phyloP scores from a whole-genome alignment of 2,888 invertebrate species.

The Lasioglossum vierecki region DNA sequence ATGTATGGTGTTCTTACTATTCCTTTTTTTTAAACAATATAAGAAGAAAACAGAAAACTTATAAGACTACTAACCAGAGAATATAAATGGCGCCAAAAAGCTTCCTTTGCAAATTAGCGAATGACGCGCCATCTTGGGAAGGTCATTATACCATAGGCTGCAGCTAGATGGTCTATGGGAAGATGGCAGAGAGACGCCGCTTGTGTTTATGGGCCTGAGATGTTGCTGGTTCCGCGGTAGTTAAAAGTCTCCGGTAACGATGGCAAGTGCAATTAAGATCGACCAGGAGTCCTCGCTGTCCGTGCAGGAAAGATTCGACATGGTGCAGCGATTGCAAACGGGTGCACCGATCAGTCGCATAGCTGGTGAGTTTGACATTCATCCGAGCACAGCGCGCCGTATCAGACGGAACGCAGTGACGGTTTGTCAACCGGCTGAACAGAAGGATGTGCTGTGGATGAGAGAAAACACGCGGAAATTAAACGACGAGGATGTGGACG shows the following conservation, averaged over 20 bases:
- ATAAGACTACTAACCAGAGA: no score
- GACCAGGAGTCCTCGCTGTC: conserved; percentile 1
- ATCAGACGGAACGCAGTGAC: conserved; percentile 7
- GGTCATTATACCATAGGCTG: neutral
- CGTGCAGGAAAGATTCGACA: conserved; percentile 6
- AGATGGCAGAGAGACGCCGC: neutral
- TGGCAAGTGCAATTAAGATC: conserved; percentile 4
- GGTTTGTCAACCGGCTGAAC: neutral
- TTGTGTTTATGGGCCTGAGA: neutral
- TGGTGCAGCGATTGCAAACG: conserved; percentile 4
- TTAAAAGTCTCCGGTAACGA: neutral
- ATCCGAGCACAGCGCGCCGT: neutral
- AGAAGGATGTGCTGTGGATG: neutral
- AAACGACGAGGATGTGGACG: conserved; percentile 10
- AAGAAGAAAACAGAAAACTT: no score
- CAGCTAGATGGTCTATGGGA: neutral
- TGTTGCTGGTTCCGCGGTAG: neutral
- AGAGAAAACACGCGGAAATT: neutral
- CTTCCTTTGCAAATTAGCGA: no score
- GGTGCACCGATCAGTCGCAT: conserved; percentile 14
- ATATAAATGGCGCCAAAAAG: no score
- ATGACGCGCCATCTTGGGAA: neutral
- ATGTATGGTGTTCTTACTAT: no score
- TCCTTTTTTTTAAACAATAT: no score
- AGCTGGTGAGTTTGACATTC: conserved; percentile 18